Evolutionary conservation across 1,140 invertebrate genomes (phyloP).

Genomic region (Trichonephila clavipes): DNA sequence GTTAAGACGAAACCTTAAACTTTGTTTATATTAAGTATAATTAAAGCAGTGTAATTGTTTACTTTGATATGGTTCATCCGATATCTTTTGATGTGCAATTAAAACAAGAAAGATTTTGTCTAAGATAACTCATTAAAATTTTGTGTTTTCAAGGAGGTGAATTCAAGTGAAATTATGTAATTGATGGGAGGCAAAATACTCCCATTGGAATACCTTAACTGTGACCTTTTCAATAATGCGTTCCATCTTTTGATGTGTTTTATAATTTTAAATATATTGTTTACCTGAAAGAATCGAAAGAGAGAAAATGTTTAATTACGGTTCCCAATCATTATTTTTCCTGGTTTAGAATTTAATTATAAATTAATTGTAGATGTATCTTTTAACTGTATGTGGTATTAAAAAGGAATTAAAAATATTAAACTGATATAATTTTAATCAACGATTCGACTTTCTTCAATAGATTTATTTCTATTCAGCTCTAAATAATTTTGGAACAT

Average conservation of each 20-base stretch:
- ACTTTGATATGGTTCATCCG: neutral
- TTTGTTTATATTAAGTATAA: neutral
- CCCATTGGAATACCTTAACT: no score
- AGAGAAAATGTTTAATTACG: no score
- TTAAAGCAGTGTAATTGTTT: neutral
- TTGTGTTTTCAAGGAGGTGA: neutral
- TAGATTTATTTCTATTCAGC: no score
- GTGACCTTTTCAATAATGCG: neutral
- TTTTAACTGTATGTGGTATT: no score
- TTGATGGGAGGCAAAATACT: neutral
- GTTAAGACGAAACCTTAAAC: neutral
- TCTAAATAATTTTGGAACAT: no score
- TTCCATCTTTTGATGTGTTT: neutral
- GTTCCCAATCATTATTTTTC: no score
- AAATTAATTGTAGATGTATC: no score
- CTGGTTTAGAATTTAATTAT: no score
- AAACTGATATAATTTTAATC: no score
- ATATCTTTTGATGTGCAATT: neutral
- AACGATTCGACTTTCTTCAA: no score
- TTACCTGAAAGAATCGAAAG: no score
- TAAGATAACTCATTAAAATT: conserved; percentile 4
- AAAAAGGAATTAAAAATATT: no score
- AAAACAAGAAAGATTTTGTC: conserved; percentile 1
- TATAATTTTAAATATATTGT: neutral
- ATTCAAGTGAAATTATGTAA: neutral